A percentile compares a stretch with the other conserved stretches of the same genome.
Evolutionary conservation across 64 coral and sea anemone species (phyloP).

Genomic region (Montipora cactus): DNA sequence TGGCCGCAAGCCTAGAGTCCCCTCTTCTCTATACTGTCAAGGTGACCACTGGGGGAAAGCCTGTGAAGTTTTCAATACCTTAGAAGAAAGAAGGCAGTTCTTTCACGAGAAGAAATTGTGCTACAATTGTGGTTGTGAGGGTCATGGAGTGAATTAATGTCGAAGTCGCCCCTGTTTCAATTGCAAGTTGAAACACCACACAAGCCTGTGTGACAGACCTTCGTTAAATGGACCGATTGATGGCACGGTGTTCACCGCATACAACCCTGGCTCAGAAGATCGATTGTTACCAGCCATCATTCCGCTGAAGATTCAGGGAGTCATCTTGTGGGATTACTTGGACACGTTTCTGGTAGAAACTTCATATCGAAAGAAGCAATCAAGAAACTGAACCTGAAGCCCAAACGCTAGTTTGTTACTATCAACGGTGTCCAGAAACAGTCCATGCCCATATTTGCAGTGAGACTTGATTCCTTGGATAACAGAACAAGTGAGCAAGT

Average conservation of each 20-base stretch:
- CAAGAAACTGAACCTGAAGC: constrained; percentile 43
- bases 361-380: constrained; percentile 66
- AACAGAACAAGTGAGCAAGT: background rate
- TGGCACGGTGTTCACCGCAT: constrained; percentile 40
- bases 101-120: constrained; percentile 52
- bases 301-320: constrained; percentile 36
- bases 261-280: constrained; percentile 50
- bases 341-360: constrained; percentile 73
- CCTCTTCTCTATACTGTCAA: constrained; percentile 60
- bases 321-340: constrained; percentile 67
- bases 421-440: constrained; percentile 66
- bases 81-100: constrained; percentile 65
- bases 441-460: constrained; percentile 64
- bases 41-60: constrained; percentile 27
- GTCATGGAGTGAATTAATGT: constrained; percentile 62
- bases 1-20: background rate
- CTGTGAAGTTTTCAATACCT: constrained; percentile 48
- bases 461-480: constrained; percentile 32
- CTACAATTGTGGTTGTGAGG: constrained; percentile 56
- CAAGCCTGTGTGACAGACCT: constrained; percentile 54
- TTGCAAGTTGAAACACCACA: constrained; percentile 75
- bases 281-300: constrained; percentile 61
- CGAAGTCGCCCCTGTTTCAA: constrained; percentile 53
- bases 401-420: constrained; percentile 40
- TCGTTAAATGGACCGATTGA: constrained; percentile 15